Conservation (phyloP, 2,797 vertebrate genomes). For the Cyclura pinguis region DNA sequence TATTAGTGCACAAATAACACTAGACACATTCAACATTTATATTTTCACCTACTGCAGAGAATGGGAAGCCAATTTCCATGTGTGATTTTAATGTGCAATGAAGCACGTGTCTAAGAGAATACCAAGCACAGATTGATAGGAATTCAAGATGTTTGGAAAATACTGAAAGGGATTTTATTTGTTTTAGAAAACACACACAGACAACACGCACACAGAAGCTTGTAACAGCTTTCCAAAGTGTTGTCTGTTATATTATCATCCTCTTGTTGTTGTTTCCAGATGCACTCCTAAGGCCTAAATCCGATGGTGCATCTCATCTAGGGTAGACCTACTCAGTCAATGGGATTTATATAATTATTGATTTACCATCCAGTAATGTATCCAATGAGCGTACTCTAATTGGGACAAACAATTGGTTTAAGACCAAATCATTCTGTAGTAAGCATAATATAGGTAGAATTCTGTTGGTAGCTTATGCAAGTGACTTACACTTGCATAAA, state of each 20-base stretch:
- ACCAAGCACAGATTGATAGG: background rate
- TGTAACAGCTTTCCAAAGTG: background rate
- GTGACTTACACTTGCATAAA: too few relatives aligned
- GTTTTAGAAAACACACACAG: background rate
- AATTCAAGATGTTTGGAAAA: background rate
- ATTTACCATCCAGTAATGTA: too few relatives aligned
- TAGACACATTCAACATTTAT: conserved; percentile 64
- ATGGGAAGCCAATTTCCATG: conserved; percentile 68
- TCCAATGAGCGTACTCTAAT: too few relatives aligned
- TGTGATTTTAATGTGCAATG: conserved; percentile 35
- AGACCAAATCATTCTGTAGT: too few relatives aligned
- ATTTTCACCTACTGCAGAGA: conserved; percentile 73
- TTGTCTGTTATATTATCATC: background rate
- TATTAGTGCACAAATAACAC: conserved; percentile 77
- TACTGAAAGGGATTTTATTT: background rate
- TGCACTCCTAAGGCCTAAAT: background rate
- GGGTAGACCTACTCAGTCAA: too few relatives aligned
- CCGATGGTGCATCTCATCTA: too few relatives aligned
- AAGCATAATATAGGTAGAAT: too few relatives aligned
- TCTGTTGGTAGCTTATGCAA: too few relatives aligned
- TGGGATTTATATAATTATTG: too few relatives aligned
- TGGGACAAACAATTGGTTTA: too few relatives aligned
- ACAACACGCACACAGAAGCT: background rate
- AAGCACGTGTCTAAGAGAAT: conserved; percentile 43
- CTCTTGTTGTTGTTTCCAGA: background rate